Evolutionary conservation across 2,888 invertebrate genomes (phyloP), one percentile per base, ranked within the genome.

Genomic region (Cabera pusaria): DNA sequence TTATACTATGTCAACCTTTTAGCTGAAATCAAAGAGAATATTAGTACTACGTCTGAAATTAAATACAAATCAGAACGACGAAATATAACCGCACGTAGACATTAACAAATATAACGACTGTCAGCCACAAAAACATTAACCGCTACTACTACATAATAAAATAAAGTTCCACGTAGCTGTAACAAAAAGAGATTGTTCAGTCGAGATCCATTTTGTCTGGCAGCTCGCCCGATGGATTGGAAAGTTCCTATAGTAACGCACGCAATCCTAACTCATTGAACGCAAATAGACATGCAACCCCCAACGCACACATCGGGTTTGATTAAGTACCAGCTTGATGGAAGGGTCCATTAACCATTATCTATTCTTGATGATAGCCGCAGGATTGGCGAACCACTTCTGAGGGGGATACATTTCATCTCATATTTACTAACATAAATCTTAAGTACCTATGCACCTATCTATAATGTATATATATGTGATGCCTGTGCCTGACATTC

Each of bases 181-280:
- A 50, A 45, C 38, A 44, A 50, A 53, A 52, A 46, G 44, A 46
- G 32, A 43, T 44, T 40, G 39, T 41, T 38, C 41, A 50, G 40
- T 46, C 34, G 37, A 46, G 42, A 45, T 36, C 31, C 40, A 51
- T 48, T 51, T 39, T 39, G 42, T 42, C 49, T 54, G 56, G 52
- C 51, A 52, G 35, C 11, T 11, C 50, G 51, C 52, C 54, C 50
- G 38, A 33, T 22, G 35, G 49, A 64, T 61, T 63, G 59, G 56
- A 64, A 60, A 59, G 55, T 53, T 58, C 44, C 57, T 49, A 55
- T 55, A 54, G 49, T 44, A 54, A 52, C 51, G 50, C 52, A 46
- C 17, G 33, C 27, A 50, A 56, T 56, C 52, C 56, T 52, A 52
- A 50, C 51, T 54, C 47, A 46, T 49, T 53, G 49, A 46, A 49